Evolutionary conservation across 2,888 invertebrate species (phyloP).

Genomic region (Arctia plantaginis): DNA sequence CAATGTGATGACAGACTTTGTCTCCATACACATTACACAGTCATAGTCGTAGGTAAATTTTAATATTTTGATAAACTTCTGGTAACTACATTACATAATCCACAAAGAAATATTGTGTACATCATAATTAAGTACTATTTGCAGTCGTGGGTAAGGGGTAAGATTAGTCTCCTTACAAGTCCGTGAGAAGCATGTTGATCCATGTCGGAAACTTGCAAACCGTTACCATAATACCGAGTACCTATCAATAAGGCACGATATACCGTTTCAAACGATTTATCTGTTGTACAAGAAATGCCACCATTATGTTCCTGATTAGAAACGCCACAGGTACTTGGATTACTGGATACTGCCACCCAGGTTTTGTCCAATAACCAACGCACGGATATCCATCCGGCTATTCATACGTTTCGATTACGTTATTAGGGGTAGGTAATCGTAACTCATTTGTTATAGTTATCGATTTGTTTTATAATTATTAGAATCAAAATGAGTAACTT

Average conservation of each 20-base stretch:
- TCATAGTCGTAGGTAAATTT: not conserved
- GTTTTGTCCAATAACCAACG: not conserved
- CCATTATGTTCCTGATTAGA: constrained; percentile 22
- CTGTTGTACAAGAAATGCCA: constrained; percentile 37
- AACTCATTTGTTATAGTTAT: not conserved
- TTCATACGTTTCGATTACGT: not conserved
- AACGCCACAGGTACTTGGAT: not conserved
- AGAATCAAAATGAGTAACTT: no score
- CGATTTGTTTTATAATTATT: not conserved
- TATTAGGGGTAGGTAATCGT: not conserved
- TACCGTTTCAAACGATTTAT: constrained; percentile 44
- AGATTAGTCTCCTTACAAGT: constrained; percentile 52
- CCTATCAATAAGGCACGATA: constrained; percentile 46
- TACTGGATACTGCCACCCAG: constrained; percentile 4
- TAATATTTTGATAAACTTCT: not conserved
- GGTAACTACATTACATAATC: not conserved
- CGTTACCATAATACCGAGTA: constrained; percentile 47
- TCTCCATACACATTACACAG: not conserved
- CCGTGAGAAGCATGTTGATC: constrained; percentile 42
- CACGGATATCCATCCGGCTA: constrained; percentile 8
- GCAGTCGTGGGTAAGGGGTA: constrained; percentile 19
- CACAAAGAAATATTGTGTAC: constrained; percentile 14
- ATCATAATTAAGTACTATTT: not conserved
- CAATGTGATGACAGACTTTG: not conserved
- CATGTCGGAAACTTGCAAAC: constrained; percentile 46